These are phyloP conservation scores for Calameuta pallipes DNA, from an alignment of 2,888 invertebrate genomes.

Conservation along the genomic window DNA sequence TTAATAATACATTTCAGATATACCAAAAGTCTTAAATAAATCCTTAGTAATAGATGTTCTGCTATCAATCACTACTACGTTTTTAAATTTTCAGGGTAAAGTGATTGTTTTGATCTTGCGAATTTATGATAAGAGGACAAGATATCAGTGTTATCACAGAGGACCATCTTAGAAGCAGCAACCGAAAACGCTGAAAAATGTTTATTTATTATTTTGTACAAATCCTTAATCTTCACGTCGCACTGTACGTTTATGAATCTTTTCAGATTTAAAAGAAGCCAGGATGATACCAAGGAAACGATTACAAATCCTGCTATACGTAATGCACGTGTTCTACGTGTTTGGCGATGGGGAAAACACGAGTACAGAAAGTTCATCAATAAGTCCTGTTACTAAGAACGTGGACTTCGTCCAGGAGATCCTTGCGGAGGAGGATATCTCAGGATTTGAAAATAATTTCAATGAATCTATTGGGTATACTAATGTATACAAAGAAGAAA, in stretches of 20 bases:
- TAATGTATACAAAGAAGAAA: neutral
- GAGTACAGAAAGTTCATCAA: conserved; percentile 8
- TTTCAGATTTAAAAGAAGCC: neutral
- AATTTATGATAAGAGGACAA: neutral
- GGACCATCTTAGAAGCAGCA: neutral
- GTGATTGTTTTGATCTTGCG: neutral
- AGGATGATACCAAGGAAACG: conserved; percentile 42
- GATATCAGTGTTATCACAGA: neutral
- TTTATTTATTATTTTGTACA: neutral
- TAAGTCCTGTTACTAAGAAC: neutral
- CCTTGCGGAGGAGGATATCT: neutral
- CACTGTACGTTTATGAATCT: neutral
- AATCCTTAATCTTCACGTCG: neutral
- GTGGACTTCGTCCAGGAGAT: neutral
- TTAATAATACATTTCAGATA: neutral
- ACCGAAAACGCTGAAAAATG: neutral
- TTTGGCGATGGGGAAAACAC: conserved; percentile 30
- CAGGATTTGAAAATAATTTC: neutral
- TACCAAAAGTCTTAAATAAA: too few species aligned
- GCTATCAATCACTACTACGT: neutral
- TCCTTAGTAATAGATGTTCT: too few species aligned
- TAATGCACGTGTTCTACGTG: conserved; percentile 32
- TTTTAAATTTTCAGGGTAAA: neutral
- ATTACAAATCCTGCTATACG: conserved; percentile 35
- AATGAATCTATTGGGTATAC: neutral